Percentiles rank a stretch among this genome's conserved stretches.
phyloP scores from a whole-genome alignment of 1,140 invertebrate species.

The Caerostris darwini region DNA sequence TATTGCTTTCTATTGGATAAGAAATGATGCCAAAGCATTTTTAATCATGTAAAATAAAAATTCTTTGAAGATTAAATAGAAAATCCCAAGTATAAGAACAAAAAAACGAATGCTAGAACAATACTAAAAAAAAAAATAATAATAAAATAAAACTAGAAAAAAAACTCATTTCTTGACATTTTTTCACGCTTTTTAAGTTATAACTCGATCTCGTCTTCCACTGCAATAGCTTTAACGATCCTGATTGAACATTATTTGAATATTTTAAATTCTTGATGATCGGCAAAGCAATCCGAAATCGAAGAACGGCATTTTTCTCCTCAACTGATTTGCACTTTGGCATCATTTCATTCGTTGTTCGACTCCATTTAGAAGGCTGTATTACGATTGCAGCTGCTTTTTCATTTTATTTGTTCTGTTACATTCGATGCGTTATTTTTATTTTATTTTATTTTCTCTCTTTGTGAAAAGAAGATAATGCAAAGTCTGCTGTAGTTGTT shows the following conservation, averaged over 20 bases:
- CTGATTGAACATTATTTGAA: slow-evolving; percentile 57
- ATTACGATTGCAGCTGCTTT: slow-evolving; percentile 9
- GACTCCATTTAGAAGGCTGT: slow-evolving; percentile 12
- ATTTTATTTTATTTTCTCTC: not conserved
- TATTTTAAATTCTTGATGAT: slow-evolving; percentile 50
- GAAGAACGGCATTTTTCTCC: not conserved
- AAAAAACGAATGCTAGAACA: not conserved
- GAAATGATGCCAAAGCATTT: no score
- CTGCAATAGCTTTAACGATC: slow-evolving; percentile 24
- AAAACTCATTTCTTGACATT: not conserved
- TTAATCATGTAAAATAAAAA: not conserved
- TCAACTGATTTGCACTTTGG: slow-evolving; percentile 23
- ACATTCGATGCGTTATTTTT: not conserved
- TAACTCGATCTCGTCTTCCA: slow-evolving; percentile 2
- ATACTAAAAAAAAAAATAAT: not conserved
- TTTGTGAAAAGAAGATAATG: not conserved
- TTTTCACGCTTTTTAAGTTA: not conserved
- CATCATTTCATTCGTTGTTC: not conserved
- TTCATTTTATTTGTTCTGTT: not conserved
- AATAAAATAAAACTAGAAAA: no score
- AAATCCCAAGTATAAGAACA: not conserved
- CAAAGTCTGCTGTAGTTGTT: not conserved
- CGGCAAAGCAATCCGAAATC: slow-evolving; percentile 4
- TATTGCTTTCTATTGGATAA: not conserved
- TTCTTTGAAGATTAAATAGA: not conserved